Evolutionary conservation across 1,140 invertebrate species (phyloP), one percentile per base, ranked within the genome.

Genomic region (Drosophila truncata): DNA sequence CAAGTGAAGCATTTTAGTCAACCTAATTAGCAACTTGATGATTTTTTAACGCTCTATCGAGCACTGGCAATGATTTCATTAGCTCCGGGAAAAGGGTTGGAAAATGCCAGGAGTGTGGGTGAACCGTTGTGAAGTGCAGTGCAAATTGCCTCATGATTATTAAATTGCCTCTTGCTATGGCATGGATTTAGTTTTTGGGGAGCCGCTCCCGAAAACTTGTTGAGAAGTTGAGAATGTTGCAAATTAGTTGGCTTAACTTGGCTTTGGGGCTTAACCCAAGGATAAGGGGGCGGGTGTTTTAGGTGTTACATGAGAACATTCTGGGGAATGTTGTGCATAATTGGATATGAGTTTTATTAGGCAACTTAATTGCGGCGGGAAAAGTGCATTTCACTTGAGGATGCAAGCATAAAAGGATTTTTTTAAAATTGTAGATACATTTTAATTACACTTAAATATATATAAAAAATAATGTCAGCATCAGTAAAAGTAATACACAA

Each of bases 21-120:
- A 90, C 85, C 78, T 90, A 90, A 88, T 88, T 90, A 88, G 85
- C 73, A 90, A 76, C 78, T 90, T 88, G 86, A 88, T 90, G 87
- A 88, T 90, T 88, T 81, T 77, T 90, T 75, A 79, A 79, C 85
- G 85, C 78, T 78, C 65, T 82, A 88, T 88, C 85, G 85, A 90
- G 85, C 85, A 69, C 49, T 59, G 69, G 70, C 66, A 87, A 77
- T 82, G 83, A 86, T 86, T 86, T 82, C 76, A 87, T 86, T 86
- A 86, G 77, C 33, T 66, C 16, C 2, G 10, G 23, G 9, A 41
- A 14, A 35, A n/a, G 33, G 27, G 13, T 25, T 49, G 62, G 37
- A 47, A 35, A 55, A n/a, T 14, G 35, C n/a, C 16, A 50, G 23
- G 27, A 50, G 29, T 2, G 27, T 33, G 67, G 42, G n/a, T 31